Base-by-base conservation (phyloP, 2,888 invertebrate species). In the Fissipunctia ypsillon region DNA sequence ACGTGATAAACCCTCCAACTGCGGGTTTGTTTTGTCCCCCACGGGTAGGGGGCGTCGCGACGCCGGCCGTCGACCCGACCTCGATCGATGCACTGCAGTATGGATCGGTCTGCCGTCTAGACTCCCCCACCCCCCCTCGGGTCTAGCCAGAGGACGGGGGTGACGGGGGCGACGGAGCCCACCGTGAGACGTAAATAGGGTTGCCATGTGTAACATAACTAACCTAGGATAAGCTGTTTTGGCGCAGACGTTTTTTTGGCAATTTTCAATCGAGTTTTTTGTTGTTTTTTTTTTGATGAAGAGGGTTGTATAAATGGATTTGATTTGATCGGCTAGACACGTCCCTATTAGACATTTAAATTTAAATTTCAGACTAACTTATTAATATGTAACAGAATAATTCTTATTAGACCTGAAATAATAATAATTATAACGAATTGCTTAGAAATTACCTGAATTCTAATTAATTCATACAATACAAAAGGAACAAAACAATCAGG, bases 41-140 rank as follows among this genome's bases (percentile, higher is more conserved):
- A 78, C 83, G 71, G 50, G 67, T 38, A 71, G 85, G 79, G 87
- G 87, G 83, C 80, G 92, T 87, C 90, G 90, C 90, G 90, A 54
- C 91, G 91, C 81, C 81, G 93, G 91, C 81, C 93, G 92, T 89
- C 90, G 91, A 93, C 92, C 93, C 86, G 87, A 80, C 86, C 87
- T 70, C 91, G 95, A 95, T 95, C 95, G 94, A 94, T 95, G 94
- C 92, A 86, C 90, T 93, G 95, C 95, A 94, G 94, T 95, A 95
- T 95, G 89, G 96, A 95, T 95, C 95, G 94, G 95, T 94, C 94
- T 93, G 91, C 89, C 92, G 96, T 96, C 96, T 96, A 96, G 96
- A 96, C 95, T 90, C 87, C 73, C 89, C 28, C 77, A 76, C 89
- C 85, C 88, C 87, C 86, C 78, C 73, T 75, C 77, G 76, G 75